Evolutionary conservation across 2,797 vertebrate genomes (phyloP), one percentile per base, ranked within the genome.

Genomic region (Tenualosa ilisha): DNA sequence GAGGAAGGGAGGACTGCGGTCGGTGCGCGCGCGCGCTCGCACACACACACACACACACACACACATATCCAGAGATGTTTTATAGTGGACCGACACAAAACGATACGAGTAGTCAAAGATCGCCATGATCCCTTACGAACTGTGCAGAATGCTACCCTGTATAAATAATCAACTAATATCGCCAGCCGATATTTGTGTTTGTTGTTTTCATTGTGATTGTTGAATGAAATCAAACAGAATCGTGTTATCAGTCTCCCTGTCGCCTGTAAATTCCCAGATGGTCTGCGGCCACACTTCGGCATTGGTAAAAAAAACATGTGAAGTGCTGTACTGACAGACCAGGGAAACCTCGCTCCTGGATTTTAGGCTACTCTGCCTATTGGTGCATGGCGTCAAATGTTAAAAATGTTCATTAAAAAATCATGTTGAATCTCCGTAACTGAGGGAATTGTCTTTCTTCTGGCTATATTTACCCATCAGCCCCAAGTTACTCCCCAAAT

Each of bases 1-100:
- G 91, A 88, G 88, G 88, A 87, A 84, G 90, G 81, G 85, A 81
- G 37, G 46, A 46, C 37, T 81, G 24, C 4, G n/a, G 31, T 51
- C 75, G 59, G 37, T 20, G 40, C 61, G 83, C 83, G 59, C 86
- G 6, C 51, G 51, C 51, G 51, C 50, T 3, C 3, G 13, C 51
- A 3, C 51, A 13, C 51, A 13, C n/a, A 63, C 61, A 63, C 65
- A 72, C 49, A 50, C 51, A 3, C 51, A 13, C 51, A 13, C n/a
- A 63, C 61, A 63, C 65, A 72, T 12, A 72, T 72, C 31, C 54
- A 50, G 9, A 56, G 24, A 46, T 46, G 54, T 81, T 63, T 65
- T 37, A 72, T 24, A 72, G 65, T 40, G 65, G 65, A 75, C 17
- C 15, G 37, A 0, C 31, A 17, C 31, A 37, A 75, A 75, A 31